A percentile compares a stretch with the other conserved stretches of the same genome.
These are phyloP conservation scores for Chinchilla lanigera DNA, from an alignment of 2,113 vertebrate species.

Conservation along the genomic window DNA sequence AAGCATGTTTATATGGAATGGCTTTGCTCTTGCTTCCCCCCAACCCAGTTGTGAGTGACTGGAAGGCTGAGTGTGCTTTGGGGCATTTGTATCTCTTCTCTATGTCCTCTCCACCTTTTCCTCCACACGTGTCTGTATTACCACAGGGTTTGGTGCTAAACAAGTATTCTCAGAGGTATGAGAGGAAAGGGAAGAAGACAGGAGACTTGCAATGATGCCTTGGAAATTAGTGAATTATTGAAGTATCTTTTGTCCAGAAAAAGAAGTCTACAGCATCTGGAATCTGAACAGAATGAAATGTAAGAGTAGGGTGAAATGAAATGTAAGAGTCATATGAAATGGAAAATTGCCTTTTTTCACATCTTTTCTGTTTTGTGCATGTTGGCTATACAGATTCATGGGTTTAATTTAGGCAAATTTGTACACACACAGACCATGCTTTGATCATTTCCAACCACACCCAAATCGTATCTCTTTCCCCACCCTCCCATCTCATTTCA, in stretches of 20 bases:
- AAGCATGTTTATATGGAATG: neutral
- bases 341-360: neutral
- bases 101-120: neutral
- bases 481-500: neutral
- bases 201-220: neutral
- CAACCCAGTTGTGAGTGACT: neutral
- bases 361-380: neutral
- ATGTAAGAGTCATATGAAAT: neutral
- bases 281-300: neutral
- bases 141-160: neutral
- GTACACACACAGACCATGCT: neutral
- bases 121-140: neutral
- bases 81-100: neutral
- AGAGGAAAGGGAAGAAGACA: neutral
- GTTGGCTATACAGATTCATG: neutral
- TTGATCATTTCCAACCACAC: neutral
- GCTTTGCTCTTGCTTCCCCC: neutral
- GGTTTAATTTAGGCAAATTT: neutral
- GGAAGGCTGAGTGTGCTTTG: neutral
- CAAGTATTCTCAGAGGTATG: neutral
- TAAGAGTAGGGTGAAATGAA: neutral
- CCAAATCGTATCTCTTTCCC: too few relatives aligned
- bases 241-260: neutral
- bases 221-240: conserved; percentile 19
- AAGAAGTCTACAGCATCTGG: neutral